A percentile compares a stretch with the other conserved stretches of the same genome.
Conservation (phyloP, 2,888 invertebrate species). For the Mantis religiosa region DNA sequence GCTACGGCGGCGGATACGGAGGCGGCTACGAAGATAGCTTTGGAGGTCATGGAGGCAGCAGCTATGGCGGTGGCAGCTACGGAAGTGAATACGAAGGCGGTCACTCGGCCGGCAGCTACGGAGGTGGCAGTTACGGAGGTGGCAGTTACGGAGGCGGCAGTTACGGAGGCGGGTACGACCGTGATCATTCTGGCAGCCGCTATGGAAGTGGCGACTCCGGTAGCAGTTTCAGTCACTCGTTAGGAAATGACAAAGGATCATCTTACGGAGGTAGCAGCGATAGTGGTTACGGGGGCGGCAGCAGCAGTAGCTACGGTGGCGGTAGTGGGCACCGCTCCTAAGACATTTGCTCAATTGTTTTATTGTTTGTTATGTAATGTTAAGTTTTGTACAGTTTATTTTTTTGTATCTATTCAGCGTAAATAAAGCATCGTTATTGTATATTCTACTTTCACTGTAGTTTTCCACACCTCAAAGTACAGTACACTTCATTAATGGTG, state of each 20-base stretch:
- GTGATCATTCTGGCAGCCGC: too few relatives aligned
- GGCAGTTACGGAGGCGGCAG: too few relatives aligned
- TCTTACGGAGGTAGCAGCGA: not conserved
- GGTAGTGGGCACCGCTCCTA: not conserved
- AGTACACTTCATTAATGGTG: too few relatives aligned
- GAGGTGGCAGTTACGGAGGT: not conserved
- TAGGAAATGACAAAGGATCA: not conserved
- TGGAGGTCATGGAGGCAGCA: not conserved
- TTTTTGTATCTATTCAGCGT: not conserved
- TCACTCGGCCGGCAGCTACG: not conserved
- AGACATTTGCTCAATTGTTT: not conserved
- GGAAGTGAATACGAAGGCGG: slow-evolving; percentile 27
- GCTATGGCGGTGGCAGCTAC: slow-evolving; percentile 25
- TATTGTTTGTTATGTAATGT: not conserved
- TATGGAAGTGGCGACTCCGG: too few relatives aligned
- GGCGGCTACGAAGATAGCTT: too few relatives aligned
- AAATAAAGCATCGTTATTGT: not conserved
- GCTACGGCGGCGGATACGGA: too few relatives aligned
- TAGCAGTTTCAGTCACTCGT: not conserved
- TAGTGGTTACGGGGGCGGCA: not conserved
- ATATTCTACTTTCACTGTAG: not conserved
- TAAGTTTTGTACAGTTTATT: not conserved
- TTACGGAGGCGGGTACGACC: too few relatives aligned
- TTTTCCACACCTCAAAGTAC: too few relatives aligned
- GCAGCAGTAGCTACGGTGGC: slow-evolving; percentile 20